phyloP scores from a whole-genome alignment of 1,140 invertebrate species.

The Elysia chlorotica region DNA sequence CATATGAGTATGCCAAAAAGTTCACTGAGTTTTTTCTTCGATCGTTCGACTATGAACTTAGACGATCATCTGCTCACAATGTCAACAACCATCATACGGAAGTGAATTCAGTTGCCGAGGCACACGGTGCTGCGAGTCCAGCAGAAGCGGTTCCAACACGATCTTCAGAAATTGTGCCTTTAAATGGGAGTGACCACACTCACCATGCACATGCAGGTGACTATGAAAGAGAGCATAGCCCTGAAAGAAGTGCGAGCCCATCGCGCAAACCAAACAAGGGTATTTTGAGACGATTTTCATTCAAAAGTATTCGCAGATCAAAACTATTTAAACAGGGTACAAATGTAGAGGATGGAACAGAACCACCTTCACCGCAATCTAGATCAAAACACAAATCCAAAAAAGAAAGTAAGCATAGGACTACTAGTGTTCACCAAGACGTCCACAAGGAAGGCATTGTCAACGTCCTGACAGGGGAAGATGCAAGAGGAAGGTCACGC shows the following conservation, averaged over 20 bases:
- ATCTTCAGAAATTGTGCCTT: neutral
- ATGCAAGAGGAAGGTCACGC: conserved; percentile 88
- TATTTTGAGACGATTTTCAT: conserved; percentile 81
- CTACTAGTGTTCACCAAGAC: conserved; percentile 63
- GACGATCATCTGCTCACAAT: conserved; percentile 30
- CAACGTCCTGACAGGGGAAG: conserved; percentile 76
- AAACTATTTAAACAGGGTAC: conserved; percentile 88
- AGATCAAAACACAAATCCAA: conserved; percentile 37
- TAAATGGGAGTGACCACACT: conserved; percentile 26
- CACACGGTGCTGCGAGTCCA: conserved; percentile 4
- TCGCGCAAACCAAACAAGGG: conserved; percentile 76
- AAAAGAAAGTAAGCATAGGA: conserved; percentile 76
- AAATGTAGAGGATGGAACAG: conserved; percentile 77
- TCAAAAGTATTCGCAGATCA: conserved; percentile 72
- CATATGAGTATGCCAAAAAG: conserved; percentile 75
- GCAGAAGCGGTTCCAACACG: neutral
- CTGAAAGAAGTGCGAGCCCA: conserved; percentile 67
- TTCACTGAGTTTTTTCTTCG: conserved; percentile 81
- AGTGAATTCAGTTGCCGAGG: conserved; percentile 24
- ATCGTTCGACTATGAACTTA: conserved; percentile 54
- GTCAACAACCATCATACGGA: conserved; percentile 22
- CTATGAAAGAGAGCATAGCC: conserved; percentile 68
- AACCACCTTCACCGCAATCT: conserved; percentile 41
- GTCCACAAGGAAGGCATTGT: conserved; percentile 91
- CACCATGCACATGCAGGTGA: conserved; percentile 65